Evolutionary conservation across 2,113 vertebrate species (phyloP).

Genomic region (Zootoca vivipara): DNA sequence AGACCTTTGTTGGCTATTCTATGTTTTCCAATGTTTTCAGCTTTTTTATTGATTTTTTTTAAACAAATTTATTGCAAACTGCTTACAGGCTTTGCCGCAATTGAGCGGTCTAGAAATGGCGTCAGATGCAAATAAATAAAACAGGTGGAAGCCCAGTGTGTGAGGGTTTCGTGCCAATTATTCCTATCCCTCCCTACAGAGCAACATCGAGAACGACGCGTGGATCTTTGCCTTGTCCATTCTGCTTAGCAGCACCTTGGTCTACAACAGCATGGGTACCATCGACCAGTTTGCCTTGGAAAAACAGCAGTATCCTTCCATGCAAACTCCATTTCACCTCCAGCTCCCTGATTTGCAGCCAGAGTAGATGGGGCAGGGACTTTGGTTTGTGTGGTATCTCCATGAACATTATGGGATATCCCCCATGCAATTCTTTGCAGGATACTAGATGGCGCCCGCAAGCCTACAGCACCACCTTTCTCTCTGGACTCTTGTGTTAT

Average conservation of each 20-base stretch:
- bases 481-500: too few relatives aligned
- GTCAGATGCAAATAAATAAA: too few relatives aligned
- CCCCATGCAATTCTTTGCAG: not conserved
- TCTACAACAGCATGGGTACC: slow-evolving; percentile 67
- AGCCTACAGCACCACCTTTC: not conserved
- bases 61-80: too few relatives aligned
- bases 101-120: too few relatives aligned
- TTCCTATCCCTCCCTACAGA: slow-evolving; percentile 22
- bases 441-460: not conserved
- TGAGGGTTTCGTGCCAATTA: slow-evolving; percentile 18
- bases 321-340: not conserved
- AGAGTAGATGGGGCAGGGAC: not conserved
- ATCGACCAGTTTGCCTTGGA: slow-evolving; percentile 54
- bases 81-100: too few relatives aligned
- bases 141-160: not conserved
- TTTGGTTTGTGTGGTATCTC: not conserved
- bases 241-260: slow-evolving; percentile 63
- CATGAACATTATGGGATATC: not conserved
- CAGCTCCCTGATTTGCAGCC: not conserved
- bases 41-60: too few relatives aligned
- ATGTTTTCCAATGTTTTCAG: too few relatives aligned
- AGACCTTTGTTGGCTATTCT: too few relatives aligned
- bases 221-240: slow-evolving; percentile 59
- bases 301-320: slow-evolving; percentile 49
- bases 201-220: slow-evolving; percentile 42